Percentiles rank a stretch among this genome's conserved stretches.
These are phyloP conservation scores for Brachypodius melanocephalos DNA, from an alignment of 2,113 vertebrate genomes.

Conservation along the genomic window DNA sequence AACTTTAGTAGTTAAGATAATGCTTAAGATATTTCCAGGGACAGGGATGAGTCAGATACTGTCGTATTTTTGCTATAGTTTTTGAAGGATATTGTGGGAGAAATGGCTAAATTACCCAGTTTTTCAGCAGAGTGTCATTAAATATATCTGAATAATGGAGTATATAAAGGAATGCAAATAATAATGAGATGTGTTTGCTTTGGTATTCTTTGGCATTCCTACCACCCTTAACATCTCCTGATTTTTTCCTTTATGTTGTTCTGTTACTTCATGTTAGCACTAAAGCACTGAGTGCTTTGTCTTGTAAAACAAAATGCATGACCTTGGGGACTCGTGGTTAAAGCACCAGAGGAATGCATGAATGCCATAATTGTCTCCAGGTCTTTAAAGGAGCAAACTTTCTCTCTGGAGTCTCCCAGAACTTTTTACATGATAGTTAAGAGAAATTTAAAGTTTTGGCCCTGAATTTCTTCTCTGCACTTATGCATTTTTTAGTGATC, in stretches of 20 bases:
- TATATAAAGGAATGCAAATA: not conserved
- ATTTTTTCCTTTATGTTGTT: not conserved
- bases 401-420: not conserved
- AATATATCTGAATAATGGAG: not conserved
- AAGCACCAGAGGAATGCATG: not conserved
- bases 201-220: not conserved
- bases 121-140: not conserved
- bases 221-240: not conserved
- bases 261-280: not conserved
- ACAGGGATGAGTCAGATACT: not conserved
- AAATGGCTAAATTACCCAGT: not conserved
- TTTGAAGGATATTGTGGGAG: not conserved
- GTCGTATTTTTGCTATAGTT: not conserved
- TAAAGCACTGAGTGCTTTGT: not conserved
- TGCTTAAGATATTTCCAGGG: not conserved
- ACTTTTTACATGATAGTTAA: not conserved
- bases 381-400: not conserved
- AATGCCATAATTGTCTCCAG: not conserved
- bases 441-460: not conserved
- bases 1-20: not conserved
- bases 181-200: not conserved
- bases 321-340: not conserved
- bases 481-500: not conserved
- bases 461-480: not conserved
- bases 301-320: not conserved